Evolutionary conservation across 2,113 vertebrate genomes (phyloP).

Genomic region (Sander vitreus): DNA sequence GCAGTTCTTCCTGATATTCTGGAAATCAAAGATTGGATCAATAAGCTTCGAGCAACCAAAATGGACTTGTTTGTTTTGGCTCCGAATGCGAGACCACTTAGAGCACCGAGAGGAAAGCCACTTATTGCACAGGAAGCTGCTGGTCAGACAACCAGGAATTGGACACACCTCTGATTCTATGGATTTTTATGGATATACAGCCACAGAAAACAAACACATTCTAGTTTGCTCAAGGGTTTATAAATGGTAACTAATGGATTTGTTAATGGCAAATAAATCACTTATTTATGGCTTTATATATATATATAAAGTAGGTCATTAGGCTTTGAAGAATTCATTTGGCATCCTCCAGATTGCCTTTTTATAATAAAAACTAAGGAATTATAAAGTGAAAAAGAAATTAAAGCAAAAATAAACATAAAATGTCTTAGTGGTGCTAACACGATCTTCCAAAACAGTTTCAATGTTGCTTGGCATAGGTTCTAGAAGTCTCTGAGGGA

Average conservation of each 20-base stretch:
- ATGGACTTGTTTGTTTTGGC: conserved; percentile 62
- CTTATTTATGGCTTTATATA: background rate
- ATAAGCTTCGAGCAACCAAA: conserved; percentile 67
- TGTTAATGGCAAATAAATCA: conserved; percentile 22
- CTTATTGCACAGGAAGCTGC: conserved; percentile 56
- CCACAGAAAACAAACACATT: conserved; percentile 14
- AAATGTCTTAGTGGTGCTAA: background rate
- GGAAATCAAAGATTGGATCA: conserved; percentile 61
- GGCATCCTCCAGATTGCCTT: background rate
- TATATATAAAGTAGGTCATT: background rate
- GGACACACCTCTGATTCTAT: conserved; percentile 20
- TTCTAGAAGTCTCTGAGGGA: background rate
- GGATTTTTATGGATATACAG: conserved; percentile 33
- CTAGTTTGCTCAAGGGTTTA: background rate
- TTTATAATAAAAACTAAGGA: background rate
- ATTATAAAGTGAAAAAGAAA: conserved; percentile 9
- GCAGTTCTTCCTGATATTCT: conserved; percentile 39
- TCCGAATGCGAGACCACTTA: conserved; percentile 58
- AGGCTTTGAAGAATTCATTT: conserved; percentile 6
- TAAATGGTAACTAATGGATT: conserved; percentile 39
- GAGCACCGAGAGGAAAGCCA: conserved; percentile 47
- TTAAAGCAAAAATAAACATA: conserved; percentile 4
- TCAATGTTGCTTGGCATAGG: background rate
- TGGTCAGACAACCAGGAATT: conserved; percentile 59
- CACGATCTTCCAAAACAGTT: background rate